Conservation (phyloP, 2,888 invertebrate species). For the Scaptomyza reducta region DNA sequence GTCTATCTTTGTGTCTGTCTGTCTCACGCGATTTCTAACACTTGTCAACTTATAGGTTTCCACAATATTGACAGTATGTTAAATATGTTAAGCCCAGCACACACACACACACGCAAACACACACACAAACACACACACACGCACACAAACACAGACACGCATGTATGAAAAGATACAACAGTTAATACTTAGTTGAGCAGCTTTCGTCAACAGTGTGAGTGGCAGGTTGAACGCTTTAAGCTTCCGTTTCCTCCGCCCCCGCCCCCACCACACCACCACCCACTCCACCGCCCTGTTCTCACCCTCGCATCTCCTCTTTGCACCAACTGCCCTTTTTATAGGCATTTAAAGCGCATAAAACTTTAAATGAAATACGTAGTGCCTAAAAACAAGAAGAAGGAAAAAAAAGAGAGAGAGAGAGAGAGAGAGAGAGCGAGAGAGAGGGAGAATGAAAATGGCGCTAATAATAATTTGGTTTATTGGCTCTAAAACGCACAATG, state of each 20-base stretch:
- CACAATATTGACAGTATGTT: conserved; percentile 63
- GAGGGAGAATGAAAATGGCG: conserved; percentile 71
- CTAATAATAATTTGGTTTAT: conserved; percentile 84
- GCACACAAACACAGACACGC: conserved; percentile 11
- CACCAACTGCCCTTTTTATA: conserved; percentile 32
- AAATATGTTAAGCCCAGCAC: conserved; percentile 56
- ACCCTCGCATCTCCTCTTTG: not conserved
- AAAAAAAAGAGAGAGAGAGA: no score
- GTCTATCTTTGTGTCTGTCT: no score
- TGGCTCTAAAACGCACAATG: conserved; percentile 82
- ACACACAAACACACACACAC: conserved; percentile 9
- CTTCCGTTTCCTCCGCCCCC: not conserved
- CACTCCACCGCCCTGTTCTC: not conserved
- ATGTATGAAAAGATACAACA: not conserved
- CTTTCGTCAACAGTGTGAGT: conserved; percentile 16
- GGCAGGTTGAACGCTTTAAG: conserved; percentile 47
- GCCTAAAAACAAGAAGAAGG: conserved; percentile 17
- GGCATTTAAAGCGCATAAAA: conserved; percentile 68
- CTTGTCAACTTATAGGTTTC: conserved; percentile 78
- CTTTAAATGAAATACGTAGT: conserved; percentile 75
- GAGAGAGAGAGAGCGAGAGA: no score
- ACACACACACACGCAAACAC: conserved; percentile 24
- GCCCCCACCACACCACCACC: conserved; percentile 21
- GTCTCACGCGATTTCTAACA: conserved; percentile 64
- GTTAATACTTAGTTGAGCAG: conserved; percentile 5